These are phyloP conservation scores for Paguma larvata DNA, from an alignment of 2,797 vertebrate species.

Conservation along the genomic window DNA sequence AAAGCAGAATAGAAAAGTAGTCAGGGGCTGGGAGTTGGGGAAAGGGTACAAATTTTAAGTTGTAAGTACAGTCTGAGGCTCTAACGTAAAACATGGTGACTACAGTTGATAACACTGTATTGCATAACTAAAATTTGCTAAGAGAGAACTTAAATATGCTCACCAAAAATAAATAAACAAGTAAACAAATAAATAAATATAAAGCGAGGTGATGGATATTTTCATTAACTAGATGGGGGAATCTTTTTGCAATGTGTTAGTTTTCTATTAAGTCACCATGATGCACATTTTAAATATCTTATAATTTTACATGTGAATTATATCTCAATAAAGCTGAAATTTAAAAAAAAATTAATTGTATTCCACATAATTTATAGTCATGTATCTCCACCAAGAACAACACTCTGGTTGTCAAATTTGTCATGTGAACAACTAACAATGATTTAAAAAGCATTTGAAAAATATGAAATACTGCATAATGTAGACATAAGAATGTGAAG, in stretches of 20 bases:
- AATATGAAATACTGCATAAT: not conserved
- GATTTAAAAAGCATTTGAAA: not conserved
- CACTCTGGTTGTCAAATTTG: not conserved
- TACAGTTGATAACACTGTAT: not conserved
- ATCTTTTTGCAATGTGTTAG: not conserved
- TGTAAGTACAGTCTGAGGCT: not conserved
- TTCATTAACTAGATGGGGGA: not conserved
- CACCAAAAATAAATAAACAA: not conserved
- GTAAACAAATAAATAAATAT: not conserved
- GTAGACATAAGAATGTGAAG: slow-evolving; percentile 8
- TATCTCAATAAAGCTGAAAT: not conserved
- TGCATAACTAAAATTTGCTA: not conserved
- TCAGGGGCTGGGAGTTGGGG: not conserved
- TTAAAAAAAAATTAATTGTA: not conserved
- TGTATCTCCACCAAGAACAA: not conserved
- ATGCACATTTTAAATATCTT: not conserved
- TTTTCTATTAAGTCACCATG: not conserved
- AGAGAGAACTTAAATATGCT: not conserved
- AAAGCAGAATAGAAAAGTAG: not conserved
- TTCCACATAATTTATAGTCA: not conserved
- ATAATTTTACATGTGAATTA: not conserved
- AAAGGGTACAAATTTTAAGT: not conserved
- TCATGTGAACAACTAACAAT: not conserved
- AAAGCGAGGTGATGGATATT: not conserved
- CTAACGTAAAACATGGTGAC: not conserved